A percentile compares a stretch with the other conserved stretches of the same genome.
phyloP scores from a whole-genome alignment of 1,140 invertebrate species.

The Liolophura sinensis region DNA sequence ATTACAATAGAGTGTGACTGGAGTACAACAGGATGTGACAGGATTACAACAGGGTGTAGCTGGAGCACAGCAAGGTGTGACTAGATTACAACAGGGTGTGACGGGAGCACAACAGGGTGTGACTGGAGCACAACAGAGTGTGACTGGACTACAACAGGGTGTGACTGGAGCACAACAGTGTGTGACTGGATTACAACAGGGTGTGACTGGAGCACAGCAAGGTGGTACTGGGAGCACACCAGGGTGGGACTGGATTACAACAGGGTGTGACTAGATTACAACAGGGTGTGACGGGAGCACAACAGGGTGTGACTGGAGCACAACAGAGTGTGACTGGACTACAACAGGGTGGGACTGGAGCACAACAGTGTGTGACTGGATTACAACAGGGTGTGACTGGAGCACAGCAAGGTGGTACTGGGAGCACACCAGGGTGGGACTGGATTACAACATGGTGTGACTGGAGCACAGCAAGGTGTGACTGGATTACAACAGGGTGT shows the following conservation, averaged over 20 bases:
- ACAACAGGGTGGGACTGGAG: neutral
- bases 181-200: neutral
- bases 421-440: too few species aligned
- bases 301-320: neutral
- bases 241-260: neutral
- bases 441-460: neutral
- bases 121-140: too few species aligned
- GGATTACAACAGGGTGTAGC: neutral
- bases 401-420: neutral
- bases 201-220: neutral
- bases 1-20: too few species aligned
- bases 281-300: neutral
- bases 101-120: neutral
- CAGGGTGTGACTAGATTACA: too few species aligned
- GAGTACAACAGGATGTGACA: neutral
- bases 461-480: too few species aligned
- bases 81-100: neutral
- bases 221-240: too few species aligned
- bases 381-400: neutral
- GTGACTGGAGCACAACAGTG: too few species aligned
- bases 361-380: too few species aligned
- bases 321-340: too few species aligned
- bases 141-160: neutral
- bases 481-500: neutral
- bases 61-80: too few species aligned